These are phyloP conservation scores for Chironomus tepperi DNA, from an alignment of 1,140 invertebrate genomes.

Conservation along the genomic window DNA sequence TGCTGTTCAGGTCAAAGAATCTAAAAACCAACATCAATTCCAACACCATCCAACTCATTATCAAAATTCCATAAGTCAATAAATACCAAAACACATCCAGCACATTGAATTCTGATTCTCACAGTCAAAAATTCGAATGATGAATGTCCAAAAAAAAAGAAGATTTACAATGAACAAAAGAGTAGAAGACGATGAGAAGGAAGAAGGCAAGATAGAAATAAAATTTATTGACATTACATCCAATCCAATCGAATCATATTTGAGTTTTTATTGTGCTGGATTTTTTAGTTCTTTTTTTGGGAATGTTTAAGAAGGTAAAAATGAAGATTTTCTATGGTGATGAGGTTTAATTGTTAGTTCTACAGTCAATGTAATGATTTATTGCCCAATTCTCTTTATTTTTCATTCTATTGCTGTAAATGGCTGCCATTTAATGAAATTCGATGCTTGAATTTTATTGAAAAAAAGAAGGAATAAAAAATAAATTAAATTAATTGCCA, in stretches of 20 bases:
- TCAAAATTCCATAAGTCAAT: too few species aligned
- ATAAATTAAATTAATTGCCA: slow-evolving; percentile 8
- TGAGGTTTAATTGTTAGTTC: not conserved
- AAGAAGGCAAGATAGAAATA: not conserved
- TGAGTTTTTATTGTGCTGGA: not conserved
- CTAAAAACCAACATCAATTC: too few species aligned
- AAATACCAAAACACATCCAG: too few species aligned
- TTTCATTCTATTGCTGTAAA: not conserved
- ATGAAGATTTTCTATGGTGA: slow-evolving; percentile 1
- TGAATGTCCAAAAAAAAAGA: slow-evolving; percentile 7
- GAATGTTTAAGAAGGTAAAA: not conserved
- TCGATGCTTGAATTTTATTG: not conserved
- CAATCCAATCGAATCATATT: not conserved
- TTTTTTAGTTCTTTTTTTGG: not conserved
- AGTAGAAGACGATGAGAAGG: not conserved
- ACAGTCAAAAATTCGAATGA: not conserved
- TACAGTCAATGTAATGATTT: not conserved
- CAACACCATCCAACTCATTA: too few species aligned
- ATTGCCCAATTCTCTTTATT: not conserved
- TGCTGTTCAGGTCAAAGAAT: too few species aligned
- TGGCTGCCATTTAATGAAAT: not conserved
- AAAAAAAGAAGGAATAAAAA: not conserved
- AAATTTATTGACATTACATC: slow-evolving; percentile 2
- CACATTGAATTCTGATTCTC: not conserved
- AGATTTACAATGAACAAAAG: not conserved